Evolutionary conservation across 64 coral and sea anemone species (phyloP).

Genomic region (Montipora foliosa): DNA sequence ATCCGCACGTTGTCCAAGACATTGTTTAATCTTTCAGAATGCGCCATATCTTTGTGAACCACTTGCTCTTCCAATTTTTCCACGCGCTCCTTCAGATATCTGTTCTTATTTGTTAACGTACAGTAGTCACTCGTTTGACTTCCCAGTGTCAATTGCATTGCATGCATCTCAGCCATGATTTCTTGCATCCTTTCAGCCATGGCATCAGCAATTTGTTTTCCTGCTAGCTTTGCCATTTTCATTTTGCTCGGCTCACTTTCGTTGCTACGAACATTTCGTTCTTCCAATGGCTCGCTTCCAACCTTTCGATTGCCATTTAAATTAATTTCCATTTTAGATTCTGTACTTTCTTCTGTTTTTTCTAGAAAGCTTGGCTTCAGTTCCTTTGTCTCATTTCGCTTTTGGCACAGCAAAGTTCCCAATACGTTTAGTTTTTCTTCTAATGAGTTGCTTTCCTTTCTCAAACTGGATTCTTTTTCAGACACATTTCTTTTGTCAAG

Average conservation of each 20-base stretch:
- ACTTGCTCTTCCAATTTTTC: background rate
- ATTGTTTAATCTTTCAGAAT: slow-evolving; percentile 17
- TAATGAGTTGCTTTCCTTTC: background rate
- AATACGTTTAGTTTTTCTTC: background rate
- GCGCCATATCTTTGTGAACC: background rate
- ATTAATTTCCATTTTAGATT: background rate
- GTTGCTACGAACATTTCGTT: background rate
- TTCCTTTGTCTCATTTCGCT: background rate
- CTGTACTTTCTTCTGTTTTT: background rate
- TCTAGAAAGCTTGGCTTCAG: background rate
- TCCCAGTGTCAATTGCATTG: background rate
- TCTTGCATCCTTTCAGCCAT: slow-evolving; percentile 11
- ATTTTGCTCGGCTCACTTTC: background rate
- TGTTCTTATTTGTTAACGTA: background rate
- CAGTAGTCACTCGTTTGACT: background rate
- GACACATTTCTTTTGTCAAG: background rate
- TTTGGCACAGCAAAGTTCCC: background rate
- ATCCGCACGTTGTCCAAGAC: slow-evolving; percentile 13
- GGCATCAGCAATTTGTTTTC: background rate
- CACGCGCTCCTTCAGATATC: background rate
- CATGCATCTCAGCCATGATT: background rate
- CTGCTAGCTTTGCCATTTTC: background rate
- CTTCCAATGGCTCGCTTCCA: background rate
- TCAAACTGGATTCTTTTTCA: background rate
- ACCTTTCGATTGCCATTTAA: background rate